Percentiles rank a stretch among this genome's conserved stretches.
Conservation (phyloP, 1,140 invertebrate genomes). For the Zaprionus kolodkinae region DNA sequence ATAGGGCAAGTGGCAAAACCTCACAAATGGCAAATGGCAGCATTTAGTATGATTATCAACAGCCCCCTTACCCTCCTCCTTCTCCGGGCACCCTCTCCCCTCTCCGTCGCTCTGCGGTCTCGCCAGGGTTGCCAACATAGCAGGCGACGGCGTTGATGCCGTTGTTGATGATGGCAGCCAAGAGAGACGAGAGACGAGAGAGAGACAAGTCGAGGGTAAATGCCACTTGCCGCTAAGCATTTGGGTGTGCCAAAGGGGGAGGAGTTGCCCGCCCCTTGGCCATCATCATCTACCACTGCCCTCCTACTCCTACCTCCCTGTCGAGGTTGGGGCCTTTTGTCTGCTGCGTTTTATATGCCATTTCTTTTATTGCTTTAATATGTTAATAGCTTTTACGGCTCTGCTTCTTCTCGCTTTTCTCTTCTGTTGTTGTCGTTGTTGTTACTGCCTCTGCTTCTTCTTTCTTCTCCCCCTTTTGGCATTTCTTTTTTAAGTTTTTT, state of each 20-base stretch:
- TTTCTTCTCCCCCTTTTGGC: not conserved
- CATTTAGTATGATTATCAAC: conserved; percentile 82
- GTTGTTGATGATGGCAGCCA: conserved; percentile 39
- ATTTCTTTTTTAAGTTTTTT: conserved; percentile 44
- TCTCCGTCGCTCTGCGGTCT: conserved; percentile 14
- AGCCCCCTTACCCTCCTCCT: conserved; percentile 22
- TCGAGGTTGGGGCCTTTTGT: conserved; percentile 45
- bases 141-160: conserved; percentile 52
- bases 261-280: not conserved
- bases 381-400: conserved; percentile 77
- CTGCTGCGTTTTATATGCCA: conserved; percentile 76
- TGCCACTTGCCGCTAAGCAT: conserved; percentile 73
- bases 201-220: conserved; percentile 57
- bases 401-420: conserved; percentile 5
- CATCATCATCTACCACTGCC: not conserved
- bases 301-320: not conserved
- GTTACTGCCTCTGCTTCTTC: conserved; percentile 25
- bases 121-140: conserved; percentile 29
- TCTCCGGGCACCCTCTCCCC: not conserved
- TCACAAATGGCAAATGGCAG: conserved; percentile 84
- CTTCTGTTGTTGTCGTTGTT: conserved; percentile 21
- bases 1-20: conserved; percentile 83
- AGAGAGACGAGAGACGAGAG: conserved; percentile 13
- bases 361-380: conserved; percentile 84
- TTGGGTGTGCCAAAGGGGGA: conserved; percentile 57